Evolutionary conservation across 2,797 vertebrate genomes (phyloP), one percentile per base, ranked within the genome.

Genomic region (Sebastiscus tertius): DNA sequence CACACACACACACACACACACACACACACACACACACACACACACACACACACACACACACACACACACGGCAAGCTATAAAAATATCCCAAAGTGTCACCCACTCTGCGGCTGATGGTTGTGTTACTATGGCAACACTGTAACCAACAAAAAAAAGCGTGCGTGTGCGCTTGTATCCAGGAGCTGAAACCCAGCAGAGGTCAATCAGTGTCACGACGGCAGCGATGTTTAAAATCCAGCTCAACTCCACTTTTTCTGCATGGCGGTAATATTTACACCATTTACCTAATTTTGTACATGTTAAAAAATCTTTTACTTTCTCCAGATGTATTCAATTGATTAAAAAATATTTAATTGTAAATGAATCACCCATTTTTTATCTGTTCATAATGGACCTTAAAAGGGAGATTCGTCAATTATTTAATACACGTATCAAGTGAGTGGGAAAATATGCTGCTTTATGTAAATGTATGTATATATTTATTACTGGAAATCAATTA

Each of bases 51-150:
- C 34, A 36, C 36, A 36, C 65, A 65, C 80, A 76, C 72, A 87
- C 69, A 88, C 70, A 89, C 67, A 88, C 86, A 89, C 86, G 90
- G 72, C 75, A 85, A 74, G 85, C 87, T 89, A 87, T 90, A 92
- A 92, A 92, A 92, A 93, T 90, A 92, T 82, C 89, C 76, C 42
- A 46, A 71, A 85, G 81, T 91, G 84, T 91, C 90, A 91, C 89
- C 83, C 85, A 87, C 88, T 92, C 86, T 71, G 75, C 27, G 20
- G 80, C 85, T 83, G 88, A 91, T 88, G 88, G 83, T 81, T 86
- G 77, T 34, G 91, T 93, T 92, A 80, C 94, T 77, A 94, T 93
- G 90, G 93, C 66, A 92, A 93, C 91, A 64, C 68, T 77, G 81
- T 88, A 91, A 87, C 86, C 83, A 90, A 91, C 82, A 87, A 81